Evolutionary conservation across 2,797 vertebrate genomes (phyloP), one percentile per base, ranked within the genome.

Genomic region (Pipistrellus pipistrellus): DNA sequence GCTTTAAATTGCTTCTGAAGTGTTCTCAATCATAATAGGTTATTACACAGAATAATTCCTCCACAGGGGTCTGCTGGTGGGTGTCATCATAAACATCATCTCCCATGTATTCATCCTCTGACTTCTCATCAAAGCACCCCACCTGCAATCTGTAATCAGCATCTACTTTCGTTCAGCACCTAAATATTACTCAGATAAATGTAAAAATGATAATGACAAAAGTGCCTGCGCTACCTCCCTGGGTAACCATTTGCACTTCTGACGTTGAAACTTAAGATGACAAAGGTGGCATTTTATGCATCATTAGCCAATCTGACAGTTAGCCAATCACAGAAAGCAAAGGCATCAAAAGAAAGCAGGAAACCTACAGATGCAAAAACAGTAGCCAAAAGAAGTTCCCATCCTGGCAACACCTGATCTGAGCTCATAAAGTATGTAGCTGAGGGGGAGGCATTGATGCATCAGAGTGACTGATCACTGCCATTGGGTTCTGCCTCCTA

Each of bases 1-100:
- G 75, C 35, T 72, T 84, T 88, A 77, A 57, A 86, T 83, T 88
- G 46, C 81, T 90, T 93, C 30, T 64, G 17, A n/a, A 73, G 30
- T 44, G 30, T 57, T 77, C 30, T 78, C 77, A 77, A 30, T 81
- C 48, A 84, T 20, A 59, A 38, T 75, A 76, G 25, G n/a, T 64
- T 89, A 96, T 71, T 91, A 72, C 76, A 86, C 83, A 88, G 81
- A 93, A 72, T 17, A 46, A 78, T 8, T 92, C 53, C 38, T 84
- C 75, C 86, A 2, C 7, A 51, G 30, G 46, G 77, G 25, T 88
- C 64, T 35, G 30, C 46, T 41, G n/a, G 27, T 27, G 2, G 48
- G 71, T 46, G 3, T 35, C 38, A 88, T 93, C 51, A n/a, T 7
- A 82, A 81, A 81, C 0, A 2, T 3, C 9, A 90, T 62, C 53